Base-by-base conservation (phyloP, 1,140 invertebrate species). In the Globodera ellingtonae region DNA sequence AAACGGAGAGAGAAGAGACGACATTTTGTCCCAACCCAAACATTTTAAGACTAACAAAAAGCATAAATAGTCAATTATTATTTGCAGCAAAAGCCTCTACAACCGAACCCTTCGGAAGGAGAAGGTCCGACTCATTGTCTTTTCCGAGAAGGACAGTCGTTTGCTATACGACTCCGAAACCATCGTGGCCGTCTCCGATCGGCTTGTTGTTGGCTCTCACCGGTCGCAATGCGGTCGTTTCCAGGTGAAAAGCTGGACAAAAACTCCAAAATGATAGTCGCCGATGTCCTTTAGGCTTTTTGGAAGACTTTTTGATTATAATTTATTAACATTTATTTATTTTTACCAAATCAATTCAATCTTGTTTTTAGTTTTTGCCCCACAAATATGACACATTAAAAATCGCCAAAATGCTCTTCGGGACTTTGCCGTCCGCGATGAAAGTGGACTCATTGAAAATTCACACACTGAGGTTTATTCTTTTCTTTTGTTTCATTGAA, bases 391-490 rank as follows among this genome's bases (percentile, higher is more conserved):
- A 83, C 75, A 75, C 74, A 24, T 24, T 67, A 15, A 44, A 75
- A 13, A 77, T 83, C 6, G 79, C 77, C 10, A 75, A 82, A 75
- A 85, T 83, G 83, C 56, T 83, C 48, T 83, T 83, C 52, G 82
- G 82, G 21, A 83, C 82, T 15, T 66, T 83, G 52, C 62, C 76
- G 8, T 72, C 69, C 35, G 84, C 82, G 15, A 9, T 75, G 0
- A 75, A 66, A 56, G 44, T 70, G 44, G 76, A 72, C 13, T 83
- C 82, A 8, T 50, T 83, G 8, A 83, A 83, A 75, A 84, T 83
- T 50, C 82, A 83, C 77, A 83, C 82, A 15, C 50, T 81, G 3
- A 52, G 44, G 78, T 83, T 10, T 9, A 65, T 79, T 75, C 44
- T 66, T 6, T 6, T 10, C 4, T n/a, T 8, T 56, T 65, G 35